phyloP scores from a whole-genome alignment of 2,797 vertebrate species.

The Helicolenus hilgendorfi region DNA sequence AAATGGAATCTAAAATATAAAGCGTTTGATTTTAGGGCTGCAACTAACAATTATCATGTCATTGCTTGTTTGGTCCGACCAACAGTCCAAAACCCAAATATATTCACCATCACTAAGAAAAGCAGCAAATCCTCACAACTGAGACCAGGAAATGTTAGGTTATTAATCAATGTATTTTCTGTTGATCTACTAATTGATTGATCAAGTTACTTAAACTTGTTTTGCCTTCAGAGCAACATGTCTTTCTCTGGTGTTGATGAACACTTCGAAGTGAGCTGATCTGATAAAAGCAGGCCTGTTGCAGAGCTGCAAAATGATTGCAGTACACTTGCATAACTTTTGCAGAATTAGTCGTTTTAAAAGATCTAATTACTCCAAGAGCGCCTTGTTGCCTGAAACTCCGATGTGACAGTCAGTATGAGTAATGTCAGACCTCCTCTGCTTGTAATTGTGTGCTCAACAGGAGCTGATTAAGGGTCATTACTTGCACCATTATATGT shows the following conservation, averaged over 20 bases:
- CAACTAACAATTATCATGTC: too few relatives aligned
- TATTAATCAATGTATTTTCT: background rate
- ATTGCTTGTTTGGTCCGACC: background rate
- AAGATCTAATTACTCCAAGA: slow-evolving; percentile 43
- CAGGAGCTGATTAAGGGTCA: slow-evolving; percentile 70
- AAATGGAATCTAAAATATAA: too few relatives aligned
- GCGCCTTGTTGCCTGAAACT: slow-evolving; percentile 32
- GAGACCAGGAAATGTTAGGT: too few relatives aligned
- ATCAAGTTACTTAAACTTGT: background rate
- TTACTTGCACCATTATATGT: slow-evolving; percentile 40
- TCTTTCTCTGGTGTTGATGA: background rate
- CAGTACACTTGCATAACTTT: slow-evolving; percentile 2
- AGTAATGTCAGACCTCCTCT: slow-evolving; percentile 65
- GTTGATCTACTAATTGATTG: background rate
- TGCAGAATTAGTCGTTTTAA: slow-evolving; percentile 7
- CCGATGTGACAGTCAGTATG: slow-evolving; percentile 25
- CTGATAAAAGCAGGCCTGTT: background rate
- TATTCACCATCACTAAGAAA: background rate
- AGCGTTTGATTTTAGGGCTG: too few relatives aligned
- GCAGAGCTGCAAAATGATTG: background rate
- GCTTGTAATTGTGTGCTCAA: slow-evolving; percentile 68
- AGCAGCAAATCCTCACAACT: too few relatives aligned
- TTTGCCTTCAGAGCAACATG: background rate
- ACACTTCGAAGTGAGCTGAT: background rate
- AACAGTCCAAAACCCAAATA: background rate